Conservation (phyloP, 2,113 vertebrate species). For the Onychostruthus taczanowskii region DNA sequence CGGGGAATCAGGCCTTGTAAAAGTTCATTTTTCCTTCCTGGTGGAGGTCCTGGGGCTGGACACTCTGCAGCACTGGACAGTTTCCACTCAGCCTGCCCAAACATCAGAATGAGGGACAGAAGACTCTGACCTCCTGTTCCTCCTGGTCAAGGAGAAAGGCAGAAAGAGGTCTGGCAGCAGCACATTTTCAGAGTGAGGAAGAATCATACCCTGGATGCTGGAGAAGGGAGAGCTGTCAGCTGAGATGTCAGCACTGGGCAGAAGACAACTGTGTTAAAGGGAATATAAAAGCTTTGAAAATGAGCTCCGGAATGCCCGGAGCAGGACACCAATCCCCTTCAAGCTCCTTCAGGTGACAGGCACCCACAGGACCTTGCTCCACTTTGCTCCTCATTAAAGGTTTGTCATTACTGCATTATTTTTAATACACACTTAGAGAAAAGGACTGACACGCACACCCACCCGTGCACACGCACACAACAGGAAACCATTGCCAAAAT, state of each 20-base stretch:
- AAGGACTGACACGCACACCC: neutral
- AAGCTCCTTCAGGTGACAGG: neutral
- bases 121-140: neutral
- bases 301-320: neutral
- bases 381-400: constrained; percentile 54
- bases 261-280: neutral
- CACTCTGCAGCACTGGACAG: neutral
- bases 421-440: constrained; percentile 15
- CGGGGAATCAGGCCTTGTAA: neutral
- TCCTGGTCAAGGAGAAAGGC: neutral
- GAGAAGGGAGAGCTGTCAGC: neutral
- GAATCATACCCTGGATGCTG: neutral
- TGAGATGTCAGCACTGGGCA: neutral
- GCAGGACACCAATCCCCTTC: neutral
- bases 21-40: neutral
- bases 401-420: constrained; percentile 31
- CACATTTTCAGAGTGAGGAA: neutral
- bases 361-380: neutral
- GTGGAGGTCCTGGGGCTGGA: neutral
- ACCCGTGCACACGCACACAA: neutral
- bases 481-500: constrained; percentile 57
- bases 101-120: neutral
- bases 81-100: neutral
- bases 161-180: neutral
- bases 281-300: neutral